Conservation (phyloP, 2,888 invertebrate genomes). For the Abrostola triplasia region DNA sequence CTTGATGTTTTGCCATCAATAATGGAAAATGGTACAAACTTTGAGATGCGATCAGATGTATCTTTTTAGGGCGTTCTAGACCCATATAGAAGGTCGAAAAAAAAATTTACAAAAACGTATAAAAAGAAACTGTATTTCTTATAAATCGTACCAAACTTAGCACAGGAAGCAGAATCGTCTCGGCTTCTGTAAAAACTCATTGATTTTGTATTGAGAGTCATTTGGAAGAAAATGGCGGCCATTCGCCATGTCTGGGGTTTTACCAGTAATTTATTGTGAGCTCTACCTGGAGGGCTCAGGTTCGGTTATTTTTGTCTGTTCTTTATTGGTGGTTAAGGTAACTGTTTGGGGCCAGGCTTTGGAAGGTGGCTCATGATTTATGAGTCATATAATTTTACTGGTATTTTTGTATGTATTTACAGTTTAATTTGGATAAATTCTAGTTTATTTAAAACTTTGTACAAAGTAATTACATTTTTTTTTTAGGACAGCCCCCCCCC, state of each 20-base stretch:
- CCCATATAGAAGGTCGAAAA: no score
- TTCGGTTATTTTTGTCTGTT: conserved; percentile 34
- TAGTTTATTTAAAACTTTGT: no score
- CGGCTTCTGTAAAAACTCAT: conserved; percentile 71
- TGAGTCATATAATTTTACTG: not conserved
- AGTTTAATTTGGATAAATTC: no score
- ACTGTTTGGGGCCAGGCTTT: not conserved
- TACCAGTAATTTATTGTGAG: conserved; percentile 61
- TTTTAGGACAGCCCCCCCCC: no score
- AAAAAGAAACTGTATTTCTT: conserved; percentile 15
- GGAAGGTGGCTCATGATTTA: not conserved
- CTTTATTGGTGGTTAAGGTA: conserved; percentile 30
- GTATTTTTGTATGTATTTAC: no score
- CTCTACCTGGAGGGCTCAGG: conserved; percentile 37
- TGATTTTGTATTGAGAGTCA: conserved; percentile 79
- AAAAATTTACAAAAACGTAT: conserved; percentile 3
- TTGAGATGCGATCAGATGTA: no score
- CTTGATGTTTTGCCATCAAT: no score
- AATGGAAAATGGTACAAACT: no score
- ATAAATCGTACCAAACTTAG: conserved; percentile 46
- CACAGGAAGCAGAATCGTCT: conserved; percentile 53
- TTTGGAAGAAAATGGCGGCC: conserved; percentile 66
- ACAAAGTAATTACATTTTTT: no score
- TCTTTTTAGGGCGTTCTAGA: no score
- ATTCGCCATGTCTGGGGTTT: conserved; percentile 56